Evolutionary conservation across 2,888 invertebrate genomes (phyloP).

Genomic region (Rotaria socialis): DNA sequence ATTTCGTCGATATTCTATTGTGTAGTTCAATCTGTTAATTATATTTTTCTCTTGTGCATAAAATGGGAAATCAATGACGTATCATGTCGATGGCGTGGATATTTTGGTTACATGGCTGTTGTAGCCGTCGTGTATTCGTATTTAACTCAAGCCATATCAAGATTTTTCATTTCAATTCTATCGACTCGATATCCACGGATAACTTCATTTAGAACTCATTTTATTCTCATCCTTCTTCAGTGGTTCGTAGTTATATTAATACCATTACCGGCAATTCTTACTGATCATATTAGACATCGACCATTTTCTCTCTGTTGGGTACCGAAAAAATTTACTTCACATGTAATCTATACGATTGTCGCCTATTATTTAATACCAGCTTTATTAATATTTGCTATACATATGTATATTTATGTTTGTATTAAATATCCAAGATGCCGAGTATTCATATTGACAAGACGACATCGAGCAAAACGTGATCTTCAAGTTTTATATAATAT

Average conservation of each 20-base stretch:
- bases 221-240: background rate
- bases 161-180: background rate
- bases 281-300: background rate
- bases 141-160: background rate
- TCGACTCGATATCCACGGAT: background rate
- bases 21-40: background rate
- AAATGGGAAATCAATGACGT: background rate
- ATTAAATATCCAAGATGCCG: background rate
- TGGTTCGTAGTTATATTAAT: background rate
- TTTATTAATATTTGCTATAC: background rate
- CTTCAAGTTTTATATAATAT: constrained; percentile 13
- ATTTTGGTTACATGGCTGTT: background rate
- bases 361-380: background rate
- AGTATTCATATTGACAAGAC: background rate
- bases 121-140: background rate
- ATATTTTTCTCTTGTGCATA: background rate
- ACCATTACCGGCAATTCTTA: background rate
- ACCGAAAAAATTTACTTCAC: background rate
- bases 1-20: background rate
- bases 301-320: background rate
- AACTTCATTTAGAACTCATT: background rate
- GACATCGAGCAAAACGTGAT: background rate
- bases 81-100: background rate
- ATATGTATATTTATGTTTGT: background rate
- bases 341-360: background rate